Evolutionary conservation across 2,888 invertebrate genomes (phyloP).

Genomic region (Caenorhabditis becei): DNA sequence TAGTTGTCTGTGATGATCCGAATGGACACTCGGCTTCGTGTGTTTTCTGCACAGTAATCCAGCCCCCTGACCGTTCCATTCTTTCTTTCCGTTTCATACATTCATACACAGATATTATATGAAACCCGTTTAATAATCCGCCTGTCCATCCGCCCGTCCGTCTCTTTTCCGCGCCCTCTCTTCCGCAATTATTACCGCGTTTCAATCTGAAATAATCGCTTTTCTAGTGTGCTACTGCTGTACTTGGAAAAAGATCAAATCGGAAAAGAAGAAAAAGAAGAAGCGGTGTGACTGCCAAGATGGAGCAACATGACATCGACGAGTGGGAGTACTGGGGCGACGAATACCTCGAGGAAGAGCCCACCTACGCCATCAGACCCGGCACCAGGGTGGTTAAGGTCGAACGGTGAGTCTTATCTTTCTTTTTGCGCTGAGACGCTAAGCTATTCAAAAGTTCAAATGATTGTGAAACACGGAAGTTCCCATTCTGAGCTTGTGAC

Average conservation of each 20-base stretch:
- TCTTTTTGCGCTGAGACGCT: background rate
- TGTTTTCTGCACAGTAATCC: conserved; percentile 3
- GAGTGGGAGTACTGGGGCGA: conserved; percentile 62
- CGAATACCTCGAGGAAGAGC: conserved; percentile 56
- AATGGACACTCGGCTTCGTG: background rate
- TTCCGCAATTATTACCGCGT: conserved; percentile 44
- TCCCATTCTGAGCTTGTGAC: too few relatives aligned
- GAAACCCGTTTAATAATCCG: conserved; percentile 60
- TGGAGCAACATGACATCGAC: conserved; percentile 29
- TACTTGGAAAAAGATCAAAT: conserved; percentile 1
- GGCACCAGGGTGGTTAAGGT: conserved; percentile 56
- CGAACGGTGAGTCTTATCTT: conserved; percentile 40
- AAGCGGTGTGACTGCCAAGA: too few relatives aligned
- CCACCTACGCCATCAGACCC: conserved; percentile 48
- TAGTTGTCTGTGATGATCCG: conserved; percentile 21
- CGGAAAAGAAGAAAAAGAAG: conserved; percentile 16
- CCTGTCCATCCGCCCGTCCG: conserved; percentile 31
- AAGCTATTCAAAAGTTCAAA: background rate
- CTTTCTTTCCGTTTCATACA: background rate
- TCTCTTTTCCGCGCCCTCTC: conserved; percentile 6
- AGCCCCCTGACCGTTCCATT: conserved; percentile 41
- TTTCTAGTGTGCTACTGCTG: conserved; percentile 12
- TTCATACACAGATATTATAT: conserved; percentile 31
- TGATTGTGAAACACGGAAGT: background rate
- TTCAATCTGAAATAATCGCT: conserved; percentile 16